Evolutionary conservation across 2,113 vertebrate genomes (phyloP).

Genomic region (Dissostichus mawsoni): DNA sequence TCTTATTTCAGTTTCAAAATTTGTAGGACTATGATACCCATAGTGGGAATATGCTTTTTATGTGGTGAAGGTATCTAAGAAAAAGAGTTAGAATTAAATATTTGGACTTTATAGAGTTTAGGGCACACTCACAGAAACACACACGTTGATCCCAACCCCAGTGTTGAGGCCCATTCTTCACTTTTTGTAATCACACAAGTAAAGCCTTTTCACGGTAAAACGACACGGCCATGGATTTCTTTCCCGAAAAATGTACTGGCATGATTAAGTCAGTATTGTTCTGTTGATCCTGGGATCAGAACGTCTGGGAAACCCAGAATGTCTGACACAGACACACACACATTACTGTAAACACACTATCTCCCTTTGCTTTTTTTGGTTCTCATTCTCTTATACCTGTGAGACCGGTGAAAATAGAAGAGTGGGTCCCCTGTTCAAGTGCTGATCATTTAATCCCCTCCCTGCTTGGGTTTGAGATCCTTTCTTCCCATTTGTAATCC

Average conservation of each 20-base stretch:
- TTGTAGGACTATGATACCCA: not conserved
- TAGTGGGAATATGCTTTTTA: not conserved
- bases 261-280: constrained; percentile 37
- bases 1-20: not conserved
- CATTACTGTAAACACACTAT: not conserved
- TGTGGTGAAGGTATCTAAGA: not conserved
- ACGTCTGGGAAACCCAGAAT: not conserved
- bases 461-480: constrained; percentile 43
- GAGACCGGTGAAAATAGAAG: constrained; percentile 18
- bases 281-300: constrained; percentile 38
- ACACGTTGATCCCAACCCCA: not conserved
- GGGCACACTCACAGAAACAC: not conserved
- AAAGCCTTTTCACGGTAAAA: constrained; percentile 22
- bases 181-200: constrained; percentile 5
- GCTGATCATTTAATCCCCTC: constrained; percentile 64
- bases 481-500: constrained; percentile 65
- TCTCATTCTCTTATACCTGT: constrained; percentile 10
- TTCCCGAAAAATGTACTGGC: constrained; percentile 25
- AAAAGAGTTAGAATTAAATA: not conserved
- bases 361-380: not conserved
- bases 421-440: constrained; percentile 26
- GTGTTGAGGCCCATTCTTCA: constrained; percentile 10
- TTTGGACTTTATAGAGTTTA: not conserved
- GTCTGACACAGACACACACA: constrained; percentile 9
- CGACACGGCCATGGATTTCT: not conserved